phyloP scores from a whole-genome alignment of 2,113 vertebrate genomes.

The Hydrolagus affinis region DNA sequence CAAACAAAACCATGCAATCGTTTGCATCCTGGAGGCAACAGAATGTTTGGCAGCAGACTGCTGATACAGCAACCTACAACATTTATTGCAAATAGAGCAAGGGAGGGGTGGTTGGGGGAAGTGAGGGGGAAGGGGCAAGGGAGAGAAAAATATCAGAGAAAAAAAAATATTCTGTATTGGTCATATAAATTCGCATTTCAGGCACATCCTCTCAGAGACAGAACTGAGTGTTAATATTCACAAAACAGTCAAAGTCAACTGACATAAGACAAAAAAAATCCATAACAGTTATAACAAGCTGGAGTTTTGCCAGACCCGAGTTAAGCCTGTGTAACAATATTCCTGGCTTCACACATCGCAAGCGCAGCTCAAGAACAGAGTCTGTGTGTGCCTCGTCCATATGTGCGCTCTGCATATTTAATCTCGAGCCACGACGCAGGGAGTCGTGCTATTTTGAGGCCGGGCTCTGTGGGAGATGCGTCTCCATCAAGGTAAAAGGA shows the following conservation, averaged over 20 bases:
- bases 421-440: too few relatives aligned
- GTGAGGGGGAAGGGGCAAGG: not conserved
- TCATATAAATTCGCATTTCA: not conserved
- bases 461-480: too few relatives aligned
- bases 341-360: not conserved
- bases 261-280: not conserved
- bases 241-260: not conserved
- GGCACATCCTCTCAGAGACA: not conserved
- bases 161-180: not conserved
- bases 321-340: not conserved
- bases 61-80: not conserved
- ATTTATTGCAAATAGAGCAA: too few relatives aligned
- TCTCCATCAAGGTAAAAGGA: too few relatives aligned
- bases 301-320: not conserved
- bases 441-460: too few relatives aligned
- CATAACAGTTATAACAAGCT: not conserved
- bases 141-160: not conserved
- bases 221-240: not conserved
- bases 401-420: too few relatives aligned
- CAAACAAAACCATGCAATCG: too few relatives aligned
- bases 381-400: too few relatives aligned
- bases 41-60: not conserved
- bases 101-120: not conserved
- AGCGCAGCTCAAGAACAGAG: not conserved
- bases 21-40: not conserved